These are phyloP conservation scores for Congeria kusceri DNA, from an alignment of 2,888 invertebrate species.

Conservation along the genomic window DNA sequence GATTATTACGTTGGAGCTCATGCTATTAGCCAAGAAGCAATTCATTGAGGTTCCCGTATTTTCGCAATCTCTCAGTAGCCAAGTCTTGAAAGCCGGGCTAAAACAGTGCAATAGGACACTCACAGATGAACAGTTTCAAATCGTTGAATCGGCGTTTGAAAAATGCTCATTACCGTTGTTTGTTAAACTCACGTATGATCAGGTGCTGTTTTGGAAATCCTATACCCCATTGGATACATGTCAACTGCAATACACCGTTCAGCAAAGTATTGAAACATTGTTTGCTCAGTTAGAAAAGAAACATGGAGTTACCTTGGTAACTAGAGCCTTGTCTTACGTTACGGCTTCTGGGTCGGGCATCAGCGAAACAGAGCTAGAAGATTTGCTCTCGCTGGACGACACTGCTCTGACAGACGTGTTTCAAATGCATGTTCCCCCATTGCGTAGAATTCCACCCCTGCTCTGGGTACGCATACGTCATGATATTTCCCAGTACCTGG, in stretches of 20 bases:
- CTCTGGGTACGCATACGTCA: slow-evolving; percentile 78
- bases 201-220: slow-evolving; percentile 76
- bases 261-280: slow-evolving; percentile 78
- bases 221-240: slow-evolving; percentile 69
- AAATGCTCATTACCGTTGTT: slow-evolving; percentile 79
- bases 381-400: slow-evolving; percentile 81
- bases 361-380: slow-evolving; percentile 80
- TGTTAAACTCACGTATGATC: slow-evolving; percentile 78
- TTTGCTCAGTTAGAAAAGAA: slow-evolving; percentile 78
- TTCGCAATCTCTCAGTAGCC: slow-evolving; percentile 69
- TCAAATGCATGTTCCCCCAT: slow-evolving; percentile 79
- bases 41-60: slow-evolving; percentile 73
- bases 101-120: slow-evolving; percentile 67
- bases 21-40: slow-evolving; percentile 46
- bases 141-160: slow-evolving; percentile 73
- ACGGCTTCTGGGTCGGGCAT: slow-evolving; percentile 78
- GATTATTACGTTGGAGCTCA: slow-evolving; percentile 68
- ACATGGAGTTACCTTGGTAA: slow-evolving; percentile 76
- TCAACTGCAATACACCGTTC: slow-evolving; percentile 70
- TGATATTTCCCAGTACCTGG: slow-evolving; percentile 78
- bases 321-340: slow-evolving; percentile 76
- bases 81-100: slow-evolving; percentile 76
- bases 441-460: slow-evolving; percentile 79
- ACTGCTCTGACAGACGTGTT: slow-evolving; percentile 76
- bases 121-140: slow-evolving; percentile 70